Base-by-base conservation (phyloP, 2,113 vertebrate genomes). In the Falcunculus frontatus region DNA sequence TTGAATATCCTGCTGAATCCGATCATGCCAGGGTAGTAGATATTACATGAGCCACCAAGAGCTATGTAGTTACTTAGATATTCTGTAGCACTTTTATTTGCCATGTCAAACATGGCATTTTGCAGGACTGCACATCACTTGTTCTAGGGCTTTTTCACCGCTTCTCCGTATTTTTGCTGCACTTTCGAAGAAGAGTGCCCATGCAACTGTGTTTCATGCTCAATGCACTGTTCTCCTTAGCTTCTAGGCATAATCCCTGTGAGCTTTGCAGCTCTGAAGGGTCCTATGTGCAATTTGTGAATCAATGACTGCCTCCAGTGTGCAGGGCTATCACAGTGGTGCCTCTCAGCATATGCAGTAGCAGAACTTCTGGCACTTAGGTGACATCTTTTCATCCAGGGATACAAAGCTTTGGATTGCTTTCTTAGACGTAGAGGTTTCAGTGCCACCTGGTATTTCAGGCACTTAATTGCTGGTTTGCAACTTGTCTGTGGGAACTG, bases 391-490 rank as follows among this genome's bases (percentile, higher is more conserved):
- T 92, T 92, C 86, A 93, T 93, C 60, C 73, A 56, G 42, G 68
- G 83, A 93, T 63, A 53, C 74, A 88, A 87, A 95, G 85, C 85
- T 94, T 77, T 95, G 83, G 63, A 53, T 84, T 83, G 35, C 75
- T 86, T 93, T 80, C 72, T 69, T 78, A 83, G 79, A 77, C 72
- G 62, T 86, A 33, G 35, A 89, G 47, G 76, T 75, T 89, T 93
- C 90, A 70, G 55, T 90, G 90, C 85, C 79, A 95, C 92, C 55
- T 93, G 79, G 75, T 90, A 95, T 92, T 93, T 95, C 57, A 74
- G 70, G 59, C 79, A 70, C 79, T 95, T 95, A 95, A 80, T 93
- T 90, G 89, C 89, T 95, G 89, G 63, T 96, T 84, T 92, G 90
- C 91, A 84, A n/a, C 86, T 87, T 95, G 55, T 93, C 93, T 68